A percentile compares a stretch with the other conserved stretches of the same genome.
These are phyloP conservation scores for Drosophila asahinai DNA, from an alignment of 1,140 invertebrate genomes.

Conservation along the genomic window DNA sequence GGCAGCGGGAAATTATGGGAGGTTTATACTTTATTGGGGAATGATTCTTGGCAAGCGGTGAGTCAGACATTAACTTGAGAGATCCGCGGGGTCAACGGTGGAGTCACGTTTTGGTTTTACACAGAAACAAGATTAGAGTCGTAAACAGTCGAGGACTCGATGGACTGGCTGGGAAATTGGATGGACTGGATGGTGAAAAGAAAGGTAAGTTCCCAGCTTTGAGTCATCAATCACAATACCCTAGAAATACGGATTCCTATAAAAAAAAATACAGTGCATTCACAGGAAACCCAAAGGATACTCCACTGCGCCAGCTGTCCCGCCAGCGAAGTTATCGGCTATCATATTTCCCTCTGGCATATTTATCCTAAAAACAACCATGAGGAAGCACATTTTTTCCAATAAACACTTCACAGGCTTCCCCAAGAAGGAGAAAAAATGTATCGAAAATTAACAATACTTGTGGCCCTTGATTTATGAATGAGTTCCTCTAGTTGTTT, in stretches of 20 bases:
- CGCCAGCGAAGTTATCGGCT: slow-evolving; percentile 47
- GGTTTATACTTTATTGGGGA: slow-evolving; percentile 43
- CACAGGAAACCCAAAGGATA: slow-evolving; percentile 41
- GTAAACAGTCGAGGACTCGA: slow-evolving; percentile 40
- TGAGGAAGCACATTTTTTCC: slow-evolving; percentile 70
- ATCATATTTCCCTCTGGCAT: slow-evolving; percentile 65
- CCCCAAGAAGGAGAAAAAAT: slow-evolving; percentile 34
- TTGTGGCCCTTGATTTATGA: slow-evolving; percentile 74
- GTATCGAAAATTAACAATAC: slow-evolving; percentile 75
- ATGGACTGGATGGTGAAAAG: slow-evolving; percentile 14
- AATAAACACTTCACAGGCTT: slow-evolving; percentile 63
- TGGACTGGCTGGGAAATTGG: slow-evolving; percentile 24
- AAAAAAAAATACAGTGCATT: slow-evolving; percentile 29
- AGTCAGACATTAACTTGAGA: slow-evolving; percentile 42
- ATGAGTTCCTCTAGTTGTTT: slow-evolving; percentile 59
- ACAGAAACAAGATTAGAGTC: slow-evolving; percentile 51
- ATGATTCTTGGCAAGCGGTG: slow-evolving; percentile 22
- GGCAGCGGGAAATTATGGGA: slow-evolving; percentile 30
- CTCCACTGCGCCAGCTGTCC: slow-evolving; percentile 46
- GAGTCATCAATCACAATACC: slow-evolving; percentile 45
- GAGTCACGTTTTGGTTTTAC: slow-evolving; percentile 51
- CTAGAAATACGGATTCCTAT: slow-evolving; percentile 1
- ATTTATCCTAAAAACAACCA: slow-evolving; percentile 63
- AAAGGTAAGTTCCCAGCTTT: slow-evolving; percentile 18
- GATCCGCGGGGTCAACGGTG: slow-evolving; percentile 33